Conservation (phyloP, 2,797 vertebrate species). For the Eulemur coronatus region DNA sequence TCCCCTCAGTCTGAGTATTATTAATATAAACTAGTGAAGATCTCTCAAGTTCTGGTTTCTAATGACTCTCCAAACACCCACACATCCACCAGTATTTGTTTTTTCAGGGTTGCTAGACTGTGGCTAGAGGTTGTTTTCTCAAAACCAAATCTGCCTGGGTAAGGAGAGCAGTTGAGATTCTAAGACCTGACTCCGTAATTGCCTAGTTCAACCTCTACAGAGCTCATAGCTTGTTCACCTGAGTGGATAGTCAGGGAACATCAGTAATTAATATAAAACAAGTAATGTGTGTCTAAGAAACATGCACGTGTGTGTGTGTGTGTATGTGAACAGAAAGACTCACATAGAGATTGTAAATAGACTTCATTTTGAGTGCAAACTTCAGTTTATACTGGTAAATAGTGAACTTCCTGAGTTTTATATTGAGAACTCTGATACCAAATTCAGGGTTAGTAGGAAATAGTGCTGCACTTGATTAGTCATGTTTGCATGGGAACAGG, state of each 20-base stretch:
- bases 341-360: constrained; percentile 22
- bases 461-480: neutral
- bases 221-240: neutral
- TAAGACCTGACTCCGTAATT: neutral
- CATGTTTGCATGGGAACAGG: neutral
- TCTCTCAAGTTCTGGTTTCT: neutral
- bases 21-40: neutral
- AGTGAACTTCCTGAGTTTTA: neutral
- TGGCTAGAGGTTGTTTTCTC: neutral
- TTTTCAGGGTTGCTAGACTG: neutral
- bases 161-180: neutral
- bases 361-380: constrained; percentile 6
- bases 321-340: neutral
- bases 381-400: neutral
- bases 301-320: neutral
- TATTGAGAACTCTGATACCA: neutral
- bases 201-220: neutral
- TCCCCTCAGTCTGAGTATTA: neutral
- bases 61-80: neutral
- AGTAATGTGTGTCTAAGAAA: neutral
- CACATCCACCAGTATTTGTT: neutral
- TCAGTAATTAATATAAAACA: neutral
- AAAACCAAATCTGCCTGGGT: neutral
- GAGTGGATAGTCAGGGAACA: neutral
- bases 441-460: constrained; percentile 9